These are phyloP conservation scores for Phasianus colchicus DNA, from an alignment of 2,113 vertebrate species.

Conservation along the genomic window DNA sequence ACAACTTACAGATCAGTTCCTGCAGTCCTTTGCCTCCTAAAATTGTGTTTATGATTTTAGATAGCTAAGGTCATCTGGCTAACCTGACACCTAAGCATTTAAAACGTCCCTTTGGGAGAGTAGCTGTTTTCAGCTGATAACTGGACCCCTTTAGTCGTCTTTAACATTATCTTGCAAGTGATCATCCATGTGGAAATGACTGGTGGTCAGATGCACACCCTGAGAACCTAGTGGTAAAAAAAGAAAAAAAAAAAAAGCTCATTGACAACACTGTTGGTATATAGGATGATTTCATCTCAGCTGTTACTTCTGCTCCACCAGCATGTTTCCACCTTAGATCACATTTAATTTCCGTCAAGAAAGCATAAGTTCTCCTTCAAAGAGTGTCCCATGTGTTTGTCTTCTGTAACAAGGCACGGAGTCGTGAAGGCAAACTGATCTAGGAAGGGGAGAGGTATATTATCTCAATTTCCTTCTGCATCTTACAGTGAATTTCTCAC, in stretches of 20 bases:
- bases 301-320: background rate
- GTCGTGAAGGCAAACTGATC: background rate
- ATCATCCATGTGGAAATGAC: background rate
- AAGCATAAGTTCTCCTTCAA: background rate
- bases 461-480: background rate
- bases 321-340: background rate
- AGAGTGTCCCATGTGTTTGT: background rate
- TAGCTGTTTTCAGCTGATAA: background rate
- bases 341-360: constrained; percentile 5
- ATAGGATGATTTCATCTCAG: background rate
- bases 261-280: background rate
- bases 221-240: background rate
- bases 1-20: background rate
- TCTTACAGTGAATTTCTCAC: background rate
- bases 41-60: background rate
- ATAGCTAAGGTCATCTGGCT: background rate
- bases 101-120: background rate
- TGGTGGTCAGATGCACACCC: background rate
- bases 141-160: background rate
- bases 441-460: background rate
- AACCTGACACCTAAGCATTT: background rate
- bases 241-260: background rate
- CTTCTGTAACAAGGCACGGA: background rate
- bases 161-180: background rate
- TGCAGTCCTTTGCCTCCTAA: background rate